These are phyloP conservation scores for Yponomeuta plumbellus DNA, from an alignment of 2,888 invertebrate genomes.

Conservation along the genomic window DNA sequence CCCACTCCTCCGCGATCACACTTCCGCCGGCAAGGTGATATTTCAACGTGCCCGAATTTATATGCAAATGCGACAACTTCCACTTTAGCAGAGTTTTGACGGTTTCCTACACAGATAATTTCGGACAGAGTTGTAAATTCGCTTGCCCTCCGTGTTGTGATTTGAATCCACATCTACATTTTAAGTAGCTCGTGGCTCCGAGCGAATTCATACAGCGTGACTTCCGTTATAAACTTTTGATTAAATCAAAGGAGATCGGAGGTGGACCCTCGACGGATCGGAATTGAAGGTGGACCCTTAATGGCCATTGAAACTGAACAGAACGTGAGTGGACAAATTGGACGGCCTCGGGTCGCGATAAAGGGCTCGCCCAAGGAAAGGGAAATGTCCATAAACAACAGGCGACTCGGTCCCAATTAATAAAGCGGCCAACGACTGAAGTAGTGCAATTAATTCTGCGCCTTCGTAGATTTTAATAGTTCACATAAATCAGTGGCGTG, in stretches of 20 bases:
- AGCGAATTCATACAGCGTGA: slow-evolving; percentile 28
- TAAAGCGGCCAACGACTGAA: slow-evolving; percentile 69
- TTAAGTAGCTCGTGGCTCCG: slow-evolving; percentile 37
- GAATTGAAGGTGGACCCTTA: slow-evolving; percentile 60
- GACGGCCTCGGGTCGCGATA: slow-evolving; percentile 66
- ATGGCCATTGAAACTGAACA: slow-evolving; percentile 68
- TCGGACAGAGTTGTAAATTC: slow-evolving; percentile 60
- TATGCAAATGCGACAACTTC: slow-evolving; percentile 67
- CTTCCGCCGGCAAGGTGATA: slow-evolving; percentile 51
- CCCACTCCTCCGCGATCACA: not conserved
- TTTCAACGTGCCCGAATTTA: slow-evolving; percentile 61
- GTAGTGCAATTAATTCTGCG: slow-evolving; percentile 75
- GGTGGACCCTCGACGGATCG: slow-evolving; percentile 30
- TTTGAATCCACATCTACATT: slow-evolving; percentile 54
- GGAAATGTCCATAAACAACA: slow-evolving; percentile 71
- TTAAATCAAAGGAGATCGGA: slow-evolving; percentile 17
- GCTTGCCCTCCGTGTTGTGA: slow-evolving; percentile 40
- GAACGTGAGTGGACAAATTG: slow-evolving; percentile 73
- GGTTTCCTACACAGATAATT: slow-evolving; percentile 61
- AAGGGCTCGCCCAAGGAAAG: slow-evolving; percentile 56
- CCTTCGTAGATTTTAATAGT: slow-evolving; percentile 76
- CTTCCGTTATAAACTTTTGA: slow-evolving; percentile 15
- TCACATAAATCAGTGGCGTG: slow-evolving; percentile 67
- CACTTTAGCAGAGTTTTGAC: slow-evolving; percentile 37
- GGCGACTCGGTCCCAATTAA: slow-evolving; percentile 73